phyloP scores from a whole-genome alignment of 2,113 vertebrate genomes.

The Plotosus lineatus region DNA sequence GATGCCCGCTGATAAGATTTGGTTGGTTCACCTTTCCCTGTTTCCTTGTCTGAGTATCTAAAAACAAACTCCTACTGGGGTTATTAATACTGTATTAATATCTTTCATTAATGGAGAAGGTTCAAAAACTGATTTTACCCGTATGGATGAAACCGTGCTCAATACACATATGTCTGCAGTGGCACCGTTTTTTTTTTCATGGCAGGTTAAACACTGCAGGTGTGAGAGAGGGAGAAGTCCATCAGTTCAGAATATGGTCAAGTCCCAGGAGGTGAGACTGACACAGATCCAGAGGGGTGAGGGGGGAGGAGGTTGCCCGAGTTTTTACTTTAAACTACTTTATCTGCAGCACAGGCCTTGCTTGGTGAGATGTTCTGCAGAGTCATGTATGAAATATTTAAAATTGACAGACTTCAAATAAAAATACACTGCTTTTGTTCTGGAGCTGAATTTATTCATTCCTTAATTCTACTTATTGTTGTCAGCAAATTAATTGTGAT shows the following conservation, averaged over 20 bases:
- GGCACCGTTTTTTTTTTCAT: not conserved
- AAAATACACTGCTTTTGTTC: not conserved
- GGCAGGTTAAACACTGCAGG: not conserved
- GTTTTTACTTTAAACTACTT: not conserved
- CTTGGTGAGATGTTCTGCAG: not conserved
- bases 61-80: no score
- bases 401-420: not conserved
- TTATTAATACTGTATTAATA: no score
- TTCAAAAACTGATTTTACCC: not conserved
- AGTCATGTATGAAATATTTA: slow-evolving; percentile 34
- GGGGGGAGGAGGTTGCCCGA: not conserved
- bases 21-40: no score
- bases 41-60: no score
- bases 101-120: not conserved
- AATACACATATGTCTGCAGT: not conserved
- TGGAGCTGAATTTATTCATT: no score
- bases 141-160: not conserved
- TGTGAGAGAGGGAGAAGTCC: not conserved
- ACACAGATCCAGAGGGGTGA: slow-evolving; percentile 6
- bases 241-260: slow-evolving; percentile 25
- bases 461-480: no score
- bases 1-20: no score
- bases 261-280: slow-evolving; percentile 33
- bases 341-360: not conserved
- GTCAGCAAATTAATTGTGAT: no score